phyloP scores from a whole-genome alignment of 2,113 vertebrate genomes.

The Leiothrix lutea region DNA sequence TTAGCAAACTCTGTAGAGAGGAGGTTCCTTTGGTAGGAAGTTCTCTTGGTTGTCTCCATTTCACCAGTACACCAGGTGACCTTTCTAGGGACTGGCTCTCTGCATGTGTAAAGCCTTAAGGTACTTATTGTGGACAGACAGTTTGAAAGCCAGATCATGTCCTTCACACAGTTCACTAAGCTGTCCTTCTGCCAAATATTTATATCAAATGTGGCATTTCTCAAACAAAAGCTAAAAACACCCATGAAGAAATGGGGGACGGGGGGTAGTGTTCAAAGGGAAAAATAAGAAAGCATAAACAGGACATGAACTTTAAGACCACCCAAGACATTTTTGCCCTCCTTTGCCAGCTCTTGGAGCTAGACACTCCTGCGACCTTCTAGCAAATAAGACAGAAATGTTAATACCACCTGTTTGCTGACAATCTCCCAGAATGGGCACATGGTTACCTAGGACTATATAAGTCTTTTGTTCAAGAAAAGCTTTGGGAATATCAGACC shows the following conservation, averaged over 20 bases:
- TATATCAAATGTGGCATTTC: not conserved
- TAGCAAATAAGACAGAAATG: not conserved
- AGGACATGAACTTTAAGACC: not conserved
- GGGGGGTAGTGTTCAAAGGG: fast-evolving
- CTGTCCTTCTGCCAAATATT: not conserved
- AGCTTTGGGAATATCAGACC: not conserved
- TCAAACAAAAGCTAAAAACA: not conserved
- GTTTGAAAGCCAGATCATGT: not conserved
- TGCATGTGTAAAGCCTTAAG: not conserved
- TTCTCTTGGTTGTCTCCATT: not conserved
- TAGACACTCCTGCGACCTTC: not conserved
- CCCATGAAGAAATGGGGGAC: fast-evolving
- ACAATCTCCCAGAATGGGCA: not conserved
- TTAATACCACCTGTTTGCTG: not conserved
- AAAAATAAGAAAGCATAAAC: not conserved
- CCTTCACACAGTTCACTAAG: not conserved
- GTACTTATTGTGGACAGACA: not conserved
- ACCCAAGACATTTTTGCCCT: not conserved
- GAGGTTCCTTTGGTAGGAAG: not conserved
- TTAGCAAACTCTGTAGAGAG: not conserved
- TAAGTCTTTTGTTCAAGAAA: not conserved
- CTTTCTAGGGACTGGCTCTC: not conserved
- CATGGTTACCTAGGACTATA: fast-evolving
- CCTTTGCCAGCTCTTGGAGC: not conserved
- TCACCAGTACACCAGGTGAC: not conserved